Percentiles rank a stretch among this genome's conserved stretches.
Evolutionary conservation across 2,888 invertebrate genomes (phyloP).

Genomic region (Caenorhabditis afra): DNA sequence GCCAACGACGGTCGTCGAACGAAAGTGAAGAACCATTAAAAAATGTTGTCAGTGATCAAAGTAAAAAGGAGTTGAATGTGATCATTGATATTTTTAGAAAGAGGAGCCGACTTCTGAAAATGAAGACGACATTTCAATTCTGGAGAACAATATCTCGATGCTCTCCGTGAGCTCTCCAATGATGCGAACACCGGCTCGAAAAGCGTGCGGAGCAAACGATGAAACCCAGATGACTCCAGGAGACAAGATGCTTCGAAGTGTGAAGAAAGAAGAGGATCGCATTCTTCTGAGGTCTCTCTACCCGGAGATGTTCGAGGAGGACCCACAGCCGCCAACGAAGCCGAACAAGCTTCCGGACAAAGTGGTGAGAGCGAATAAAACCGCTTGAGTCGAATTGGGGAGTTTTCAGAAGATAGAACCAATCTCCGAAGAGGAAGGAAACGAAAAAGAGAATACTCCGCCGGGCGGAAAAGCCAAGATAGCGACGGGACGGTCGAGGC

Average conservation of each 20-base stretch:
- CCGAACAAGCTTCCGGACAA: no score
- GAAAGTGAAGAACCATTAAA: constrained; percentile 13
- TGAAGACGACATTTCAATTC: constrained; percentile 35
- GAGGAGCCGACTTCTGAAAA: constrained; percentile 19
- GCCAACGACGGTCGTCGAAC: constrained; percentile 16
- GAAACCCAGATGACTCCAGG: constrained; percentile 39
- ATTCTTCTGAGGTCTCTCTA: constrained; percentile 44
- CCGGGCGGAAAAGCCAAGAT: constrained; percentile 13
- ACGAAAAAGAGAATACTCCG: constrained; percentile 49
- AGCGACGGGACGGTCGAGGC: constrained; percentile 21
- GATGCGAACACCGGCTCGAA: constrained; percentile 11
- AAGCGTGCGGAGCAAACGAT: not conserved
- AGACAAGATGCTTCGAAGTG: constrained; percentile 5
- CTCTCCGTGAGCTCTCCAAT: constrained; percentile 48
- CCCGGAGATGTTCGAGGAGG: constrained; percentile 52
- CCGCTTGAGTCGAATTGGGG: not conserved
- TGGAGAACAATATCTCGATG: constrained; percentile 59
- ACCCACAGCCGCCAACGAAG: constrained; percentile 13
- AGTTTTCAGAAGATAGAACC: constrained; percentile 24
- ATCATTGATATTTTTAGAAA: constrained; percentile 14
- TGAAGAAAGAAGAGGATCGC: constrained; percentile 47
- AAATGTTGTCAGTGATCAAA: constrained; percentile 1
- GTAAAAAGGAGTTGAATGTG: not conserved
- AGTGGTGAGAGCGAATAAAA: constrained; percentile 1
- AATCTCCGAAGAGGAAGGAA: constrained; percentile 21